Conservation (phyloP, 2,888 invertebrate genomes). For the Limenitis arthemis region DNA sequence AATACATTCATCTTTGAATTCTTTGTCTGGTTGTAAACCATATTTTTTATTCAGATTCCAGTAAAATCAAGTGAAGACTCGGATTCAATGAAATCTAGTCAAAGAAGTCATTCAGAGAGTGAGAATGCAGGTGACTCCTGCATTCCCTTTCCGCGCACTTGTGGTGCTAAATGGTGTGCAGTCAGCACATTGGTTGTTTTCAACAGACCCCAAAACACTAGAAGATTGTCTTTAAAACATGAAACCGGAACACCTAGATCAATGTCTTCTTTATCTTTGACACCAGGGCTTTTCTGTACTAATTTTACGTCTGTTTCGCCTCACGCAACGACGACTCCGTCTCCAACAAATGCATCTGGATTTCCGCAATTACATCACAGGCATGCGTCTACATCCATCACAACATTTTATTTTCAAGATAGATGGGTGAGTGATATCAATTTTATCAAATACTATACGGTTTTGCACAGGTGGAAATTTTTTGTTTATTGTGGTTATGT, state of each 20-base stretch:
- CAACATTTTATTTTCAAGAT: conserved; percentile 87
- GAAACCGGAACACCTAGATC: conserved; percentile 82
- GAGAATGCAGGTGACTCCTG: conserved; percentile 79
- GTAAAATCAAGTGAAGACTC: conserved; percentile 69
- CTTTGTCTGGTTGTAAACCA: not conserved
- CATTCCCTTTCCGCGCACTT: conserved; percentile 95
- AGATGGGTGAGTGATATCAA: conserved; percentile 66
- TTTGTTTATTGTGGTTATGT: too few species aligned
- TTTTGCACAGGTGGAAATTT: too few species aligned
- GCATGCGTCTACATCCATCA: conserved; percentile 74
- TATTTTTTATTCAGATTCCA: conserved; percentile 51
- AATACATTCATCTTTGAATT: not conserved
- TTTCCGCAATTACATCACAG: conserved; percentile 65
- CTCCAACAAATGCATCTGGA: conserved; percentile 62
- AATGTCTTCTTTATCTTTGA: conserved; percentile 58
- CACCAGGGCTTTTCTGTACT: conserved; percentile 49
- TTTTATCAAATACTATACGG: not conserved
- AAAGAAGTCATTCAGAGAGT: conserved; percentile 62
- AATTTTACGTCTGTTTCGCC: conserved; percentile 60
- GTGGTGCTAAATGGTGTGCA: conserved; percentile 93
- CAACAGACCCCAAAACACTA: conserved; percentile 79
- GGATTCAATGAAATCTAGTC: conserved; percentile 62
- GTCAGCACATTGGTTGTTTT: conserved; percentile 91
- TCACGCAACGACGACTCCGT: conserved; percentile 65
- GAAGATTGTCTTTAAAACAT: conserved; percentile 76